A percentile compares a stretch with the other conserved stretches of the same genome.
phyloP scores from a whole-genome alignment of 2,888 invertebrate genomes.

The Pseudolycoriella hygida region DNA sequence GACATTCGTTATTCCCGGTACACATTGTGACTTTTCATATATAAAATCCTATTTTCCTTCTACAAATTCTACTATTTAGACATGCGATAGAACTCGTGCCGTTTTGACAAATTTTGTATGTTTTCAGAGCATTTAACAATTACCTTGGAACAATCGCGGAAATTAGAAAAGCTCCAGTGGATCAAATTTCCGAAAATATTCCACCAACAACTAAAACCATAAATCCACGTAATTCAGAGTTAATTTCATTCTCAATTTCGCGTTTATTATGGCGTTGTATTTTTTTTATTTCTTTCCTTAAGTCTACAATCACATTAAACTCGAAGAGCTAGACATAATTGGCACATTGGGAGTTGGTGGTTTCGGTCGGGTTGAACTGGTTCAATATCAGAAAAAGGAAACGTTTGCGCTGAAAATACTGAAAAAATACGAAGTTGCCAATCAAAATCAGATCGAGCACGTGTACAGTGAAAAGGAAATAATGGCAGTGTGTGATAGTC shows the following conservation, averaged over 20 bases:
- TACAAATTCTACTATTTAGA: no score
- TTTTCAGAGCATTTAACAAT: conserved; percentile 59
- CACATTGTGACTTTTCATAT: no score
- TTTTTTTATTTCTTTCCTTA: neutral
- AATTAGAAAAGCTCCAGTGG: conserved; percentile 19
- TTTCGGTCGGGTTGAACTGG: conserved; percentile 75
- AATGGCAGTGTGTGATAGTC: conserved; percentile 58
- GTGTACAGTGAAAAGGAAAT: conserved; percentile 77
- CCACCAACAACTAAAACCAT: conserved; percentile 1
- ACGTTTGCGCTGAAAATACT: conserved; percentile 75
- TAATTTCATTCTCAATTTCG: neutral
- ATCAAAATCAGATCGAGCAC: conserved; percentile 77
- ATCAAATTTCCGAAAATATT: conserved; percentile 8
- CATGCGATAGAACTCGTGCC: no score
- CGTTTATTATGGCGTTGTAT: conserved; percentile 4
- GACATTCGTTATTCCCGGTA: no score
- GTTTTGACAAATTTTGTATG: no score
- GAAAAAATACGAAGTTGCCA: conserved; percentile 75
- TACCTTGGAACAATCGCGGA: conserved; percentile 54
- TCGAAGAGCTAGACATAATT: conserved; percentile 62
- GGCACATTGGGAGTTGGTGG: conserved; percentile 86
- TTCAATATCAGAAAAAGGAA: conserved; percentile 33
- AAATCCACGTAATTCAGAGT: conserved; percentile 1
- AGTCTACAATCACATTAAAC: conserved; percentile 48
- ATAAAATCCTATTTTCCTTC: no score